phyloP scores from a whole-genome alignment of 2,113 vertebrate genomes.

The Chelonoidis abingdonii region DNA sequence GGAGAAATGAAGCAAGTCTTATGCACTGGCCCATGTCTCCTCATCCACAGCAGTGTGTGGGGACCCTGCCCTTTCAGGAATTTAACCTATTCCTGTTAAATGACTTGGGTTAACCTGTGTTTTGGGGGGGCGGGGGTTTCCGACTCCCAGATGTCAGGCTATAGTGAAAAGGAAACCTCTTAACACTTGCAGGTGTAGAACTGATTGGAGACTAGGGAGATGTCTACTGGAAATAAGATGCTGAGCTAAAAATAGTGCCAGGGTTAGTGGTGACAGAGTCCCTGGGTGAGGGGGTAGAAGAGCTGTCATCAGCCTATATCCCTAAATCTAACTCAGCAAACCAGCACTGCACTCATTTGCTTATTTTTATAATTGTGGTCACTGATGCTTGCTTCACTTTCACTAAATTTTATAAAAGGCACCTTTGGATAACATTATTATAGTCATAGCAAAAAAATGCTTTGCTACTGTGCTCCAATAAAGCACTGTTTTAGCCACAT shows the following conservation, averaged over 20 bases:
- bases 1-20: neutral
- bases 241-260: conserved; percentile 20
- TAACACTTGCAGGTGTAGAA: neutral
- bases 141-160: neutral
- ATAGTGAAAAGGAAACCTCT: neutral
- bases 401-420: neutral
- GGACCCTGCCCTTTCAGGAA: neutral
- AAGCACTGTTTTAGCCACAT: neutral
- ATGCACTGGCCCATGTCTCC: neutral
- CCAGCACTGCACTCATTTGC: neutral
- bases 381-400: neutral
- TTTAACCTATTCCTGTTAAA: neutral
- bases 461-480: neutral
- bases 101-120: neutral
- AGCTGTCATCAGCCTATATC: neutral
- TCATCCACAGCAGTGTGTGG: neutral
- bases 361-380: neutral
- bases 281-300: neutral
- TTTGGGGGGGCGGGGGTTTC: neutral
- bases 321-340: neutral
- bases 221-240: neutral
- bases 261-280: neutral
- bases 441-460: neutral
- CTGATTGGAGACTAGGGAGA: neutral
- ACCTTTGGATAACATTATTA: neutral